These are phyloP conservation scores for Acrocephalus scirpaceus DNA, from an alignment of 2,797 vertebrate species.

Conservation along the genomic window DNA sequence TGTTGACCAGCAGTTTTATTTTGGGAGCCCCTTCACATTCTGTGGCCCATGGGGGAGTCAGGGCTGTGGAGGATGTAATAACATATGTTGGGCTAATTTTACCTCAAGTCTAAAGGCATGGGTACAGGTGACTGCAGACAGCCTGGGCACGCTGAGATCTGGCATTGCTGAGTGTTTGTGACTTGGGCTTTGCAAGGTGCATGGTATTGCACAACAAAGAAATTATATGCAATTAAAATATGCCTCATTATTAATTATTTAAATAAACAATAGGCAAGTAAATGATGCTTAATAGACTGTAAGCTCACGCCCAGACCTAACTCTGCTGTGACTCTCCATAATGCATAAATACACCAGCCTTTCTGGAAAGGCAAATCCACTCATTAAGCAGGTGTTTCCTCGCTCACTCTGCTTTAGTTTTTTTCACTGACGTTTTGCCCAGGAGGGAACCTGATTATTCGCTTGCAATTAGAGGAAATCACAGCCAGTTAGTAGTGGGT, in stretches of 20 bases:
- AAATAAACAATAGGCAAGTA: background rate
- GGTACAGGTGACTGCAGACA: background rate
- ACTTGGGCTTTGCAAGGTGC: background rate
- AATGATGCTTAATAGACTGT: constrained; percentile 30
- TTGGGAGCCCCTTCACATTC: background rate
- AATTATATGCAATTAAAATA: constrained; percentile 21
- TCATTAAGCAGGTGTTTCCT: constrained; percentile 40
- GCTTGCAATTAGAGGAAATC: constrained; percentile 41
- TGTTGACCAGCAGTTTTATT: background rate
- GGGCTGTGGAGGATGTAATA: background rate
- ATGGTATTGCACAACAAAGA: background rate
- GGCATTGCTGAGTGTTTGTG: background rate
- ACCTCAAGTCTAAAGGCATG: background rate
- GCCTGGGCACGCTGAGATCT: background rate
- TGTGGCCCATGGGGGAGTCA: background rate
- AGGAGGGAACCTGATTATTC: background rate
- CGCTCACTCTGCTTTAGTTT: background rate
- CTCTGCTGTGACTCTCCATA: constrained; percentile 11
- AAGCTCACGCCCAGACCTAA: background rate
- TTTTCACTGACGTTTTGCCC: background rate
- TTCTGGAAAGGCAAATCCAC: constrained; percentile 6
- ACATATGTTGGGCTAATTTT: background rate
- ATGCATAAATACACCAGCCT: background rate
- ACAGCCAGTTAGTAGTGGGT: background rate
- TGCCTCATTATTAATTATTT: constrained; percentile 42